Conservation (phyloP, 2,888 invertebrate genomes). For the Agonopterix alstromeriana region DNA sequence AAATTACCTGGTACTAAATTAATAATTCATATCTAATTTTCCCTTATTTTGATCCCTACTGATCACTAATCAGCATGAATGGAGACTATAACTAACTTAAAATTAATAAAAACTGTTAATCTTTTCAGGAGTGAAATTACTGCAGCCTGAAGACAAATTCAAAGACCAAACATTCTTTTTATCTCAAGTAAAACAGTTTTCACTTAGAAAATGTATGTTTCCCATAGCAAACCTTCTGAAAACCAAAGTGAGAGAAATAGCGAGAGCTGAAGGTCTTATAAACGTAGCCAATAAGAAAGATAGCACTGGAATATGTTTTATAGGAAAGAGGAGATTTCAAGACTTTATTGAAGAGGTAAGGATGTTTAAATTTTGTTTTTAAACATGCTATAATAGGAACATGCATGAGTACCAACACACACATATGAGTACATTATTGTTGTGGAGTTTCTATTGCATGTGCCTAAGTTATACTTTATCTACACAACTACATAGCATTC, state of each 20-base stretch:
- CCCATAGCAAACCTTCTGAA: conserved; percentile 90
- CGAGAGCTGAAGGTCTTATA: conserved; percentile 80
- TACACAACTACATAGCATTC: too few relatives aligned
- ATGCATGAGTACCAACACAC: too few relatives aligned
- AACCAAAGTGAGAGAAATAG: conserved; percentile 86
- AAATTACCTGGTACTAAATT: too few relatives aligned
- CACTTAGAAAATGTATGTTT: conserved; percentile 91
- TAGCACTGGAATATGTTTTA: conserved; percentile 98
- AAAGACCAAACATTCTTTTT: conserved; percentile 99
- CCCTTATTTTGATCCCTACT: too few relatives aligned
- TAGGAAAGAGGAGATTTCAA: conserved; percentile 92
- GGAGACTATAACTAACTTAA: not conserved
- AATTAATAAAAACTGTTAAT: not conserved
- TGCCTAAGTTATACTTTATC: too few relatives aligned
- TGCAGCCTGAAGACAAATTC: conserved; percentile 82
- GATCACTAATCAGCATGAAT: too few relatives aligned
- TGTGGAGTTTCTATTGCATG: too few relatives aligned
- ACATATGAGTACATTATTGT: too few relatives aligned
- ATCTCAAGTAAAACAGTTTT: conserved; percentile 86
- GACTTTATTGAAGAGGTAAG: conserved; percentile 92
- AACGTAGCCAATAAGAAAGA: conserved; percentile 85
- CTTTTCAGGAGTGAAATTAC: conserved; percentile 80
- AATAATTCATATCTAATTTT: too few relatives aligned
- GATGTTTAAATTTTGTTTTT: conserved; percentile 10
- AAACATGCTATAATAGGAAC: too few relatives aligned